phyloP scores from a whole-genome alignment of 1,140 invertebrate genomes.

The Drosophila mojavensis region DNA sequence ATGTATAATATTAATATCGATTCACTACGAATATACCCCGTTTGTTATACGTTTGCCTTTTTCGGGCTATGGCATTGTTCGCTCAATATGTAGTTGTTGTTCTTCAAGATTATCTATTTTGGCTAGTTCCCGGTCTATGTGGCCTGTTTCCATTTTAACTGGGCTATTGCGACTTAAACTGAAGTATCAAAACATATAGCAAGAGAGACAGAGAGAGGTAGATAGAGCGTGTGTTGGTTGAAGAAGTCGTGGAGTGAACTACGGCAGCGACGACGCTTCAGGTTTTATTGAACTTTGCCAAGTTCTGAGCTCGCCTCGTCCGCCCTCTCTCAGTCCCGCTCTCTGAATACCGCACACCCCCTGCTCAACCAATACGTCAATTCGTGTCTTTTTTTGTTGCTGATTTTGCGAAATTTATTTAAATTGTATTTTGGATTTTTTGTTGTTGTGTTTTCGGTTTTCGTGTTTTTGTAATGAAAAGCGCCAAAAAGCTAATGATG shows the following conservation, averaged over 20 bases:
- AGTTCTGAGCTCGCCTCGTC: slow-evolving; percentile 34
- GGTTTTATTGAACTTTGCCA: slow-evolving; percentile 78
- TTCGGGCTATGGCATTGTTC: slow-evolving; percentile 11
- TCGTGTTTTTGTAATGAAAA: slow-evolving; percentile 68
- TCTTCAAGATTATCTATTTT: slow-evolving; percentile 61
- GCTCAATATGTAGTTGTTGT: slow-evolving; percentile 34
- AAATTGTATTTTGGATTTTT: slow-evolving; percentile 62
- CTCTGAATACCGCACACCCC: not conserved
- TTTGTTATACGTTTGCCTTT: too few species aligned
- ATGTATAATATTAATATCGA: too few species aligned
- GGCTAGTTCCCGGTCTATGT: slow-evolving; percentile 44
- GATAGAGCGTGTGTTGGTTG: not conserved
- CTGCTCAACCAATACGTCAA: slow-evolving; percentile 6
- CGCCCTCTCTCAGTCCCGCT: not conserved
- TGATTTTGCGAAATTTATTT: slow-evolving; percentile 78
- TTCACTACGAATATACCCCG: too few species aligned
- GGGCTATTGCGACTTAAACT: slow-evolving; percentile 77
- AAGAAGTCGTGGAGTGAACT: slow-evolving; percentile 25
- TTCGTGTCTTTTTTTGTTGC: slow-evolving; percentile 34
- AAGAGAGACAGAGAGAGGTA: not conserved
- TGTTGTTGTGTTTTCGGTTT: slow-evolving; percentile 8
- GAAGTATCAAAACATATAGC: slow-evolving; percentile 49
- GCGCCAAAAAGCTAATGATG: slow-evolving; percentile 73
- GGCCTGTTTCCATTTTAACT: slow-evolving; percentile 70
- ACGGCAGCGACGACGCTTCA: slow-evolving; percentile 38